Evolutionary conservation across 2,113 vertebrate genomes (phyloP).

Genomic region (Plecotus auritus): DNA sequence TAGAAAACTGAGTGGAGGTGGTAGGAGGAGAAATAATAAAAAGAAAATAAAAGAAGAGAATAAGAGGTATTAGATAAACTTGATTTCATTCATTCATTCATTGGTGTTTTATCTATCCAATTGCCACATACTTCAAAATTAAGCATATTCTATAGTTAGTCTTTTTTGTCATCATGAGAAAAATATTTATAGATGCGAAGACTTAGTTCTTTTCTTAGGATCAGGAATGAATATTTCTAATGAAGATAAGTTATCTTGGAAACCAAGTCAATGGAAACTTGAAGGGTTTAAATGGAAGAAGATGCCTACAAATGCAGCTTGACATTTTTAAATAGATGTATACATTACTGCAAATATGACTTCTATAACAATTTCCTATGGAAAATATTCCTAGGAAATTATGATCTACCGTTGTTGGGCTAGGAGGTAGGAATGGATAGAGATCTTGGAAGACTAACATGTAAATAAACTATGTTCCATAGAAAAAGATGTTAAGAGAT

Average conservation of each 20-base stretch:
- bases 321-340: neutral
- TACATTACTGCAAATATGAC: neutral
- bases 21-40: neutral
- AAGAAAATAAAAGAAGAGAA: neutral
- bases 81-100: neutral
- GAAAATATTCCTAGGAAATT: neutral
- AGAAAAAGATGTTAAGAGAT: neutral
- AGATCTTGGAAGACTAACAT: neutral
- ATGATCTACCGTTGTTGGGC: neutral
- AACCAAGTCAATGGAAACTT: neutral
- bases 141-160: neutral
- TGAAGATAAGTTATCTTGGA: neutral
- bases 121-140: neutral
- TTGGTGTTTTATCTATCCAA: neutral
- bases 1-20: neutral
- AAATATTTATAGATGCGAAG: neutral
- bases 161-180: neutral
- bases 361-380: neutral
- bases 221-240: neutral
- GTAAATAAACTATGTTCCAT: neutral
- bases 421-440: neutral
- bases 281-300: neutral
- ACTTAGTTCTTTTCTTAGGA: neutral
- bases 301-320: neutral
- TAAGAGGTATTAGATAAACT: neutral